These are phyloP conservation scores for Crenichthys baileyi DNA, from an alignment of 2,797 vertebrate species.

Conservation along the genomic window DNA sequence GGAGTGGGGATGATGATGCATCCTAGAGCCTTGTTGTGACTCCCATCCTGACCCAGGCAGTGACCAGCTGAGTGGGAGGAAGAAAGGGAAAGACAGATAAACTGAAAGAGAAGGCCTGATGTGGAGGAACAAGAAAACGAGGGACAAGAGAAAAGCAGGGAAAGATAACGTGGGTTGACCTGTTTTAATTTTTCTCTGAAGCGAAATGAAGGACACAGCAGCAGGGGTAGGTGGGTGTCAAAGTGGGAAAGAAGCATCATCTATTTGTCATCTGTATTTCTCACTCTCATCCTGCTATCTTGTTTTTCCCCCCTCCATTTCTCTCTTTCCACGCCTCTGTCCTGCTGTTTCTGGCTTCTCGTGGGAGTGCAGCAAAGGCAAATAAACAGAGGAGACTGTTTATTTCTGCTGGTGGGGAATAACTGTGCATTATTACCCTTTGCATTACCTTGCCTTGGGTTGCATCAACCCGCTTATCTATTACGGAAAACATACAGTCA, in stretches of 20 bases:
- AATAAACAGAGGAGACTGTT: slow-evolving; percentile 83
- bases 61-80: slow-evolving; percentile 75
- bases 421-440: slow-evolving; percentile 81
- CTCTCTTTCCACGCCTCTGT: slow-evolving; percentile 78
- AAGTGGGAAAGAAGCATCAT: slow-evolving; percentile 81
- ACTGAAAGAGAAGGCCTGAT: slow-evolving; percentile 49
- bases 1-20: slow-evolving; percentile 30
- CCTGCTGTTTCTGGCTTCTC: slow-evolving; percentile 78
- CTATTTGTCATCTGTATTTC: slow-evolving; percentile 82
- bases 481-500: slow-evolving; percentile 63
- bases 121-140: slow-evolving; percentile 53
- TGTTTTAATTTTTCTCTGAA: slow-evolving; percentile 69
- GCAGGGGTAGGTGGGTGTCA: slow-evolving; percentile 80
- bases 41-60: slow-evolving; percentile 68
- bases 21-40: slow-evolving; percentile 68
- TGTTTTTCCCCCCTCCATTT: slow-evolving; percentile 48
- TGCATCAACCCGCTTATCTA: slow-evolving; percentile 76
- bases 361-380: slow-evolving; percentile 77
- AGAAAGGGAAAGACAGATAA: slow-evolving; percentile 62
- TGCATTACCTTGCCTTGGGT: slow-evolving; percentile 80
- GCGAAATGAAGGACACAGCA: slow-evolving; percentile 73
- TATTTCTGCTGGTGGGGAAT: slow-evolving; percentile 77
- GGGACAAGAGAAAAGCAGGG: slow-evolving; percentile 30
- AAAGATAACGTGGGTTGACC: slow-evolving; percentile 64
- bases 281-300: slow-evolving; percentile 62